Base-by-base conservation (phyloP, 2,797 vertebrate species). In the Acipenser ruthenus region DNA sequence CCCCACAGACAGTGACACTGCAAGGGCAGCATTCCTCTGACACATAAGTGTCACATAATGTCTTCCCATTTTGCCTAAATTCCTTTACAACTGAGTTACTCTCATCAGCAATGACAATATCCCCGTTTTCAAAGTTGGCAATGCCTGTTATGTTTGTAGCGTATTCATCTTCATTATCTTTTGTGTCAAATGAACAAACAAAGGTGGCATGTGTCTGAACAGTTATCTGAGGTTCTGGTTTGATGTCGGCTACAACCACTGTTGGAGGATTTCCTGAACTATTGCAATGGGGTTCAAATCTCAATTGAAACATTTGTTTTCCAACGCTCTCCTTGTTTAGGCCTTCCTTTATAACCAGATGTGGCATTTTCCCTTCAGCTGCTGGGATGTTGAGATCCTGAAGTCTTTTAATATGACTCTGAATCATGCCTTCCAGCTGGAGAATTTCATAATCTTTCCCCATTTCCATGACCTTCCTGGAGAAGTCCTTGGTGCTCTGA, bases 371-470 rank as follows among this genome's bases (percentile, higher is more conserved):
- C 23, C 18, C 66, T 7, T 63, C 63, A 53, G 49, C 10, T 10
- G 52, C 13, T 6, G 68, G 11, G 49, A 62, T 52, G 3, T 47
- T 37, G 61, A 67, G 11, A 7, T 67, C 63, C 23, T 71, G 69
- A n/a, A 74, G 68, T 50, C 70, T 67, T 50, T 70, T 62, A 49
- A 74, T 68, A 23, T 72, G 71, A 3, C 64, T 62, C 59, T 67
- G 65, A 53, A 78, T 67, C 62, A 73, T 64, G 10, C 65, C 67
- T 63, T 74, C 64, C 64, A 78, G 13, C 49, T 75, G 68, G 15
- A 78, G 64, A 10, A 74, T 74, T 49, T 74, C 72, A 48, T 59
- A 71, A 37, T 68, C 70, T 51, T 78, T 68, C 49, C 72, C 74
- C n/a, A 67, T 68, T 55, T 58, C 13, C 9, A 75, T 58, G 56